Base-by-base conservation (phyloP, 2,888 invertebrate genomes). In the Acanthosoma haemorrhoidale region DNA sequence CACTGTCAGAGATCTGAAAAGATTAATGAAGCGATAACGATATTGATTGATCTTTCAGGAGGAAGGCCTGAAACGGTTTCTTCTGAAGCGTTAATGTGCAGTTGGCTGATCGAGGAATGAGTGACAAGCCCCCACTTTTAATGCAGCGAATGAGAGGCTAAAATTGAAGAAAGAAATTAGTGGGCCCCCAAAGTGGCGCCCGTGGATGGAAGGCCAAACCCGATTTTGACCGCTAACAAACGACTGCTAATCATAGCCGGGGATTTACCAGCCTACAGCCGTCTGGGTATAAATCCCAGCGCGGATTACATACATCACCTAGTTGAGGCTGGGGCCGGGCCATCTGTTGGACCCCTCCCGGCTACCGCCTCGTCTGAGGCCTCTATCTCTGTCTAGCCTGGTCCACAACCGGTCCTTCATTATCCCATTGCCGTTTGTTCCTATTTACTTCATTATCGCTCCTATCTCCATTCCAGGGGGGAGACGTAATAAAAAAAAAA, bases 221-320 rank as follows among this genome's bases (percentile, higher is more conserved):
- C 51, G n/a, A n/a, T n/a, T n/a, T n/a, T n/a, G n/a, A n/a, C n/a
- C 5, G 6, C n/a, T 51, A 51, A 51, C 51, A 51, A 51, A 51
- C 51, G 51, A 25, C n/a, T 11, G 25, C 51, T 51, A 51, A 51
- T 51, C 51, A 51, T 51, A 51, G 51, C 51, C 51, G 25, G 51
- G 5, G 43, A 8, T 4, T n/a, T 25, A 21, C 21, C 43, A 11
- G 21, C 6, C 51, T n/a, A 2, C 51, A 11, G 25, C 43, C n/a
- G n/a, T 43, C 21, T 21, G 21, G 6, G 51, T 25, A 51, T 51
- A 51, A 51, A 51, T 51, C 51, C 51, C 25, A 2, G 4, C n/a
- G 5, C 1, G 51, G 51, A 51, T 51, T 25, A 51, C 51, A 51
- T 51, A 51, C 25, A 51, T 51, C 51, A 51, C 43, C 21, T 21